phyloP scores from a whole-genome alignment of 35 echinoderm and acorn worm species.

The Heliocidaris tuberculata region DNA sequence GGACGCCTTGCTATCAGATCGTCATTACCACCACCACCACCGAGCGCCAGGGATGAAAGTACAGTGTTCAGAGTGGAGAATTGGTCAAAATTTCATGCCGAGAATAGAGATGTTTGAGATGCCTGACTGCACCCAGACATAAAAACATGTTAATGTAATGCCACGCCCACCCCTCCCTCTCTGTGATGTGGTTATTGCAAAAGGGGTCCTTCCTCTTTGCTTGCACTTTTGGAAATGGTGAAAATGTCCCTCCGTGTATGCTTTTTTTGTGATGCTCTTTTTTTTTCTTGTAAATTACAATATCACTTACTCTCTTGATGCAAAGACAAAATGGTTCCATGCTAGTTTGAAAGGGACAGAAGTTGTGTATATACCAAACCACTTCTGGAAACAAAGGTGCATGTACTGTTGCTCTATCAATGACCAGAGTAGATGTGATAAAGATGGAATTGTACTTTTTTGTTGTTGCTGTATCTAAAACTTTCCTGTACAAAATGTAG shows the following conservation, averaged over 20 bases:
- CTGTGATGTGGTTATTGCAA: background rate
- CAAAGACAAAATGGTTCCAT: background rate
- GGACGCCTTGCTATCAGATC: background rate
- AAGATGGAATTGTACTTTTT: too few relatives aligned
- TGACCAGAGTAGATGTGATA: background rate
- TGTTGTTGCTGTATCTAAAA: too few relatives aligned
- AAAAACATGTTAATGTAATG: background rate
- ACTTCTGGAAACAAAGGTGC: background rate
- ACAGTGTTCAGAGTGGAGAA: background rate
- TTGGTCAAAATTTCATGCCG: background rate
- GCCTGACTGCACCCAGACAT: slow-evolving; percentile 10
- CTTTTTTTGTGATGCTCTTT: background rate
- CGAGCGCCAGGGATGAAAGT: background rate
- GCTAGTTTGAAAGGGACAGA: background rate
- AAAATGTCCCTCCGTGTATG: background rate
- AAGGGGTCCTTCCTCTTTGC: background rate
- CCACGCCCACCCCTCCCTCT: background rate
- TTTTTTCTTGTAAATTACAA: background rate
- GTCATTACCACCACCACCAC: background rate
- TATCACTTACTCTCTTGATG: background rate
- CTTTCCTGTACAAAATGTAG: too few relatives aligned
- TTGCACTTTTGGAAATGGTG: slow-evolving; percentile 5
- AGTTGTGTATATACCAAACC: background rate
- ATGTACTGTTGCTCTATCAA: background rate
- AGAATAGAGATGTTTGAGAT: background rate